Evolutionary conservation across 2,113 vertebrate genomes (phyloP), one percentile per base, ranked within the genome.

Genomic region (Pangasianodon hypophthalmus): DNA sequence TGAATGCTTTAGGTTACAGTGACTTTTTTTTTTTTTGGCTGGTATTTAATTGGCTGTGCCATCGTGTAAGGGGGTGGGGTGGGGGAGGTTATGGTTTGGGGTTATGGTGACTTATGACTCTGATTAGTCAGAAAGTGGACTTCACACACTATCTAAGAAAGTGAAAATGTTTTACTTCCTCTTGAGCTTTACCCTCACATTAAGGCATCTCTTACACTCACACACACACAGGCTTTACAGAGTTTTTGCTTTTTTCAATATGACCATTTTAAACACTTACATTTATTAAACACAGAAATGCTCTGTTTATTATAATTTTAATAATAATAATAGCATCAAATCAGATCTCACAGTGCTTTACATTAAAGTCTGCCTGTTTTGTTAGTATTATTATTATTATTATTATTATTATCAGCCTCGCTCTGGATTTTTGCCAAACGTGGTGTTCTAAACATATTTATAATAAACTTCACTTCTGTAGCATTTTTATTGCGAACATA

Each of bases 61-160:
- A 1, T 54, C n/a, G 10, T 67, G 60, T 29, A 26, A 26, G 44
- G 46, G 24, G 41, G 21, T n/a, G 71, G 44, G 56, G 46, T 41
- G 21, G 56, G 26, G 60, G 81, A 8, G 69, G 8, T 18, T 5
- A 0, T 14, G 29, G 18, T 18, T 56, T 4, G 32, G 16, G 80
- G 2, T 52, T 86, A 13, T 14, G 48, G 52, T 54, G 48, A 82
- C 89, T 87, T 52, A 89, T 90, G 69, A 88, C 91, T 86, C 67
- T 37, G 21, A 29, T 18, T 71, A 84, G 71, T 46, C 29, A 54
- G 67, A 2, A 41, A 54, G 48, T 67, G 44, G 60, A 56, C 5
- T 41, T 46, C 24, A 24, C 56, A 21, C 1, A 29, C 37, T 26
- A 6, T n/a, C 84, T 46, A 29, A 52, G 29, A 62, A 60, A 84